These are phyloP conservation scores for Sminthopsis crassicaudata DNA, from an alignment of 2,113 vertebrate genomes.

Conservation along the genomic window DNA sequence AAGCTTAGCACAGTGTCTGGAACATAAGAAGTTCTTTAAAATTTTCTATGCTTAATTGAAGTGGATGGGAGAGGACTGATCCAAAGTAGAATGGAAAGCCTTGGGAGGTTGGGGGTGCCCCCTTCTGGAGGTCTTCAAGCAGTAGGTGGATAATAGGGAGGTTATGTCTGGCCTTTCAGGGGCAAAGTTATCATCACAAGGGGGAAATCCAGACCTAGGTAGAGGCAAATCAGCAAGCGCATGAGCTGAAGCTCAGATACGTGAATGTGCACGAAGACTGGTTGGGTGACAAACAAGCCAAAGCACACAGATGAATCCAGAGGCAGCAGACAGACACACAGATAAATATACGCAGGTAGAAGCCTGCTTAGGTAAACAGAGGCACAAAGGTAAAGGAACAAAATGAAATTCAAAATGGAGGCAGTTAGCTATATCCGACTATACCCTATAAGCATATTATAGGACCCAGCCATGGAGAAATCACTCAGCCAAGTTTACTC, in stretches of 20 bases:
- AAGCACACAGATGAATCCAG: neutral
- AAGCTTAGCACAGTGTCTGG: too few relatives aligned
- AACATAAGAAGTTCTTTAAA: neutral
- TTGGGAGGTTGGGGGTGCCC: neutral
- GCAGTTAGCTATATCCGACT: neutral
- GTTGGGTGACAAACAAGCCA: neutral
- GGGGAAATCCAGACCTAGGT: too few relatives aligned
- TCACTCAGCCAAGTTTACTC: neutral
- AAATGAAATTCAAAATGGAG: neutral
- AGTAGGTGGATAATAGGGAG: neutral
- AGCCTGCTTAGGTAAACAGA: fast-evolving
- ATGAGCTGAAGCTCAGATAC: too few relatives aligned
- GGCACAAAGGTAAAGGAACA: neutral
- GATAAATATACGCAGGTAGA: fast-evolving
- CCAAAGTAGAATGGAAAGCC: neutral
- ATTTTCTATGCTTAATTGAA: neutral
- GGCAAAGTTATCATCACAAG: too few relatives aligned
- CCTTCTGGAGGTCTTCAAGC: neutral
- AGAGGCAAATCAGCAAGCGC: neutral
- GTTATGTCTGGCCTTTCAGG: neutral
- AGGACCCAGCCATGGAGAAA: fast-evolving
- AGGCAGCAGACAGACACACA: neutral
- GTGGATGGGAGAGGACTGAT: neutral
- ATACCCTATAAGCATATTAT: fast-evolving
- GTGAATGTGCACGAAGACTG: too few relatives aligned